Evolutionary conservation across 2,888 invertebrate genomes (phyloP), one percentile per base, ranked within the genome.

Genomic region (Temnothorax rugatulus): DNA sequence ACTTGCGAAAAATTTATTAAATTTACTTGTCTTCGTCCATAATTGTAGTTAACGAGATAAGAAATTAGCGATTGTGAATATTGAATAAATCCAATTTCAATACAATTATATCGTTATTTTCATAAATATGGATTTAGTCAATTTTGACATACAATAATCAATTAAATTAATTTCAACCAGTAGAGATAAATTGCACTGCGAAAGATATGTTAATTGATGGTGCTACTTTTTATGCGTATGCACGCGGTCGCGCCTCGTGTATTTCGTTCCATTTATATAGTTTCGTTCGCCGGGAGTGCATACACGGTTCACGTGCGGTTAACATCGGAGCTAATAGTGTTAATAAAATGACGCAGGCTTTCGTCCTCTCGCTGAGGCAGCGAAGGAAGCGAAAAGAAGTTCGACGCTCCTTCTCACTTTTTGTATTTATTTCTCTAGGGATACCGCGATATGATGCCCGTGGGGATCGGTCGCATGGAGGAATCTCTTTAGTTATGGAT

Each of bases 401-500:
- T 75, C 54, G 54, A 52, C 63, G 76, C 50, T 54, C 41, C 18
- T 13, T 69, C 21, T n/a, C 18, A 25, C 41, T 59, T 25, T 34
- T 34, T 79, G n/a, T 57, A 61, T 73, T 73, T 63, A 66, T 82
- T 63, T 74, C 83, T 59, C 68, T 47, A 41, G 50, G n/a, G 25
- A 47, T 57, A 59, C 44, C 61, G 21, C 68, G 59, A 79, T 66
- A 77, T 47, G 59, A 82, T 85, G 75, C 76, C 61, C 50, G 77
- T 66, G 86, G 34, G 34, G 38, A 50, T 34, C 50, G 61, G 84
- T 84, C 83, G 81, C 64, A 82, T 66, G 69, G 69, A 59, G 86
- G 61, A 47, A 68, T 61, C 63, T 82, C 71, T 86, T 89, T 88
- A 84, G 89, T 88, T 84, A 89, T 86, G 90, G 85, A 68, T 81